phyloP scores from a whole-genome alignment of 2,888 invertebrate species.

The Polydrusus cervinus region DNA sequence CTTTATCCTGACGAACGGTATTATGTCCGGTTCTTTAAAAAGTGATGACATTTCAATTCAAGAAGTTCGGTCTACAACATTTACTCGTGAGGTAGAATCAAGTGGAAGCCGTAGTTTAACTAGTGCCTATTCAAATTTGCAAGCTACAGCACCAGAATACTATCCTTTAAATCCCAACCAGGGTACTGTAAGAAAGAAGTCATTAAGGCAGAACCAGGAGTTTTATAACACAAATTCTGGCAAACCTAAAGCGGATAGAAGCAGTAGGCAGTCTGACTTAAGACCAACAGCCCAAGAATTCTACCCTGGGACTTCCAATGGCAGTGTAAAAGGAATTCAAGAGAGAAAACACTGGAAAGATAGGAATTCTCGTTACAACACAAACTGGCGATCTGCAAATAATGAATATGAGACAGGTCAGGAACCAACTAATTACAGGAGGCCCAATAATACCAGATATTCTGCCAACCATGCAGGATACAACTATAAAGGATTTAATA shows the following conservation, averaged over 20 bases:
- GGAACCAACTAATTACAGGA: conserved; percentile 14
- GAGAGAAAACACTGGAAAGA: conserved; percentile 33
- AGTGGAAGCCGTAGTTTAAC: neutral
- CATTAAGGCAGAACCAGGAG: conserved; percentile 10
- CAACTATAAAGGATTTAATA: conserved; percentile 1
- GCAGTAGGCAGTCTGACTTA: conserved; percentile 47
- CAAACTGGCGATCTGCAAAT: conserved; percentile 14
- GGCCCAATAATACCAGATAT: conserved; percentile 4
- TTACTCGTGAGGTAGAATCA: neutral
- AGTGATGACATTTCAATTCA: neutral
- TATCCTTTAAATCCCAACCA: conserved; percentile 27
- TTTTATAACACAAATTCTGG: neutral
- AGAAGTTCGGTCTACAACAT: neutral
- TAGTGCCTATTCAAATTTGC: conserved; percentile 30
- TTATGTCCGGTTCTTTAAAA: neutral
- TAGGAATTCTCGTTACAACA: conserved; percentile 16
- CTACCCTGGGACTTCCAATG: conserved; percentile 51
- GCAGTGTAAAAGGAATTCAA: conserved; percentile 42
- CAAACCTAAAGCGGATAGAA: neutral
- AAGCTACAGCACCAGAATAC: conserved; percentile 44
- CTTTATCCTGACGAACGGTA: neutral
- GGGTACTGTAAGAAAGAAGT: conserved; percentile 39
- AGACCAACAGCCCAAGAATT: conserved; percentile 59
- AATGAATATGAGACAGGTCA: conserved; percentile 13
- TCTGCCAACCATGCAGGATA: neutral